A percentile compares a stretch with the other conserved stretches of the same genome.
Evolutionary conservation across 2,113 vertebrate genomes (phyloP).

Genomic region (Spea multiplicata): DNA sequence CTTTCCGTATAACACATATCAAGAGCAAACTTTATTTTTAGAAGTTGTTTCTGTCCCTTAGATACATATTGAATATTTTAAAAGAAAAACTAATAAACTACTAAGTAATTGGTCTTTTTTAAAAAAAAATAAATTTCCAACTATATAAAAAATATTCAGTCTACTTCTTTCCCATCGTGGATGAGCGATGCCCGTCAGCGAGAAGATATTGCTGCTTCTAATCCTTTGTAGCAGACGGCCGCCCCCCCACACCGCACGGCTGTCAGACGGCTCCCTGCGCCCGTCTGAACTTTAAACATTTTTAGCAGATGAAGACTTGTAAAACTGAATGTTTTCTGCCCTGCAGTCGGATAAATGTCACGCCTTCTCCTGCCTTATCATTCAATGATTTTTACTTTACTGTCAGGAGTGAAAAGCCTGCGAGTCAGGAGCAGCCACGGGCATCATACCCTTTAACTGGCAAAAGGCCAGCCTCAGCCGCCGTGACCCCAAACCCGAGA

Average conservation of each 20-base stretch:
- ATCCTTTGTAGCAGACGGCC: slow-evolving; percentile 11
- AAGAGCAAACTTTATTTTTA: too few species aligned
- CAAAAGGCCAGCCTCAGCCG: neutral
- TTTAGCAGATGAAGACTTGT: slow-evolving; percentile 28
- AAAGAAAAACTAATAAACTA: too few species aligned
- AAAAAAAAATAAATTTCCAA: too few species aligned
- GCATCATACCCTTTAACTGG: slow-evolving; percentile 1
- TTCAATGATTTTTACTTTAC: slow-evolving; percentile 30
- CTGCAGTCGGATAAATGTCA: slow-evolving; percentile 9
- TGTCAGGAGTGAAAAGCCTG: slow-evolving; percentile 24
- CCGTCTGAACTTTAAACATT: slow-evolving; percentile 26
- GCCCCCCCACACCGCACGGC: neutral
- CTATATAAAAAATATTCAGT: too few species aligned
- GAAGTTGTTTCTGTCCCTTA: too few species aligned
- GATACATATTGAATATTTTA: too few species aligned
- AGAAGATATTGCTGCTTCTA: neutral
- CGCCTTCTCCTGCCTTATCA: neutral
- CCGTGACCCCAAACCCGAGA: too few species aligned
- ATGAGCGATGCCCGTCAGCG: neutral
- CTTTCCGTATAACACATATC: too few species aligned
- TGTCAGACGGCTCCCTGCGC: slow-evolving; percentile 4
- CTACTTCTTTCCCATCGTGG: too few species aligned
- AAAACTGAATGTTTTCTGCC: slow-evolving; percentile 8
- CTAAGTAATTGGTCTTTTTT: too few species aligned
- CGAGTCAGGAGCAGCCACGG: slow-evolving; percentile 8